These are phyloP conservation scores for Thripadectes ignobilis DNA, from an alignment of 2,797 vertebrate genomes.

Conservation along the genomic window DNA sequence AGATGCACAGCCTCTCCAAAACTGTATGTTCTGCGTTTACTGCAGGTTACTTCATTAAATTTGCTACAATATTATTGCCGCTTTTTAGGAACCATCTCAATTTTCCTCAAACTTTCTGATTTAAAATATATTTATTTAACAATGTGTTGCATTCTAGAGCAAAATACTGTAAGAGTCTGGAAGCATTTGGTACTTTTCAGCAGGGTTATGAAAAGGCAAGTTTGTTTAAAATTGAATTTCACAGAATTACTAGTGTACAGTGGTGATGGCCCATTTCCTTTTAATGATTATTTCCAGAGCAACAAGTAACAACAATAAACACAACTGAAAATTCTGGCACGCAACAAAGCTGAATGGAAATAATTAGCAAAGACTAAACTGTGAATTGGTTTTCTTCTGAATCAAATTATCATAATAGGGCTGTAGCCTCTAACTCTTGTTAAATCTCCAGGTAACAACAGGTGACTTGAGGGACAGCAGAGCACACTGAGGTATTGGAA, in stretches of 20 bases:
- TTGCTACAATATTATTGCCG: no score
- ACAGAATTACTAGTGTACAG: neutral
- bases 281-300: neutral
- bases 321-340: neutral
- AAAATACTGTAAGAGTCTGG: neutral
- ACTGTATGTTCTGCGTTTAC: fast-evolving
- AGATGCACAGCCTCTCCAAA: neutral
- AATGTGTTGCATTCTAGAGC: neutral
- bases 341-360: neutral
- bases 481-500: neutral
- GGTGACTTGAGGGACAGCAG: neutral
- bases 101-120: no score
- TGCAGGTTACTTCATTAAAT: neutral
- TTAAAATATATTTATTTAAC: no score
- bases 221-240: neutral
- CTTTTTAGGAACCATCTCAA: no score
- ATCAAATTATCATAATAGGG: neutral
- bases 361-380: neutral
- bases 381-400: neutral
- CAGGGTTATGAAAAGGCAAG: neutral
- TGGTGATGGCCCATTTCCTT: neutral
- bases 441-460: neutral
- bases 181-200: neutral
- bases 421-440: neutral
- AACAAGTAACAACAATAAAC: neutral